A percentile compares a stretch with the other conserved stretches of the same genome.
phyloP scores from a whole-genome alignment of 2,113 vertebrate species.

The Podilymbus podiceps region DNA sequence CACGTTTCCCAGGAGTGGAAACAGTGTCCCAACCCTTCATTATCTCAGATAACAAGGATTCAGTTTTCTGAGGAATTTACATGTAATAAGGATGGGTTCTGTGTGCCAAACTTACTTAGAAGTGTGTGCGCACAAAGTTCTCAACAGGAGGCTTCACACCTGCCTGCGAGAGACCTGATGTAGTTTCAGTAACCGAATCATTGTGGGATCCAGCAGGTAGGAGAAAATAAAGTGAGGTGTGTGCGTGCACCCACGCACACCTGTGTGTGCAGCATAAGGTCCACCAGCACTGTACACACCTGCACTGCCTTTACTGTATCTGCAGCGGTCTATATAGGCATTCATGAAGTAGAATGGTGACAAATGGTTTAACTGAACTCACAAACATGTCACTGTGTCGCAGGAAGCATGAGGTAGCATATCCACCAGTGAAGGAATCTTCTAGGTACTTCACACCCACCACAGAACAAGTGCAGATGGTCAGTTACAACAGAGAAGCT shows the following conservation, averaged over 20 bases:
- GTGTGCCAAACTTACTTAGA: neutral
- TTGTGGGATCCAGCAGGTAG: neutral
- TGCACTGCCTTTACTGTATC: neutral
- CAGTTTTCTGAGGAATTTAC: neutral
- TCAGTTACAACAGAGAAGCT: neutral
- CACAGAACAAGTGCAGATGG: neutral
- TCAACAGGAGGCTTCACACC: neutral
- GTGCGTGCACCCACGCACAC: fast-evolving
- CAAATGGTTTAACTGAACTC: neutral
- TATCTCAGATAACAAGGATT: neutral
- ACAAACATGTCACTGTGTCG: fast-evolving
- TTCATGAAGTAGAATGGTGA: neutral
- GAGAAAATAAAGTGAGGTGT: neutral
- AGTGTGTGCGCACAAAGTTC: neutral
- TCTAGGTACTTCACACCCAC: neutral
- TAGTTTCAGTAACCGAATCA: neutral
- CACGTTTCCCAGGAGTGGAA: neutral
- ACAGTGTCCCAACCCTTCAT: fast-evolving
- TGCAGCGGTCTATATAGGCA: neutral
- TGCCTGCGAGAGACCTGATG: neutral
- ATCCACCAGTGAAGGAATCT: neutral
- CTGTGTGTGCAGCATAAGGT: neutral
- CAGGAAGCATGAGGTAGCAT: neutral
- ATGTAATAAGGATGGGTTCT: neutral
- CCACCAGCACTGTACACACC: neutral